Conservation (phyloP, 2,113 vertebrate species). For the Elephantulus edwardii region DNA sequence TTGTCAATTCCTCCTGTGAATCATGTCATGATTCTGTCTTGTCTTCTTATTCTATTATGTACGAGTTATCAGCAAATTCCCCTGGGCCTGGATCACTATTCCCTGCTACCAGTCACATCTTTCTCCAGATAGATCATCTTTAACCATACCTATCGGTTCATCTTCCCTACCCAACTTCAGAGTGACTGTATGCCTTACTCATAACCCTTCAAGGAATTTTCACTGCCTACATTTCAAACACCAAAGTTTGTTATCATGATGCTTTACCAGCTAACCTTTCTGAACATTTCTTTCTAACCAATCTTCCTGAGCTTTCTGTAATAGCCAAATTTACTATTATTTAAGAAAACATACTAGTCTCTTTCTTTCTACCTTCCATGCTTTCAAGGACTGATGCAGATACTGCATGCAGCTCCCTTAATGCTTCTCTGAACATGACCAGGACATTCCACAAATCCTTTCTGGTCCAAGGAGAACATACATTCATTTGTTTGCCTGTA, state of each 20-base stretch:
- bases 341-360: background rate
- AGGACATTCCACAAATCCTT: background rate
- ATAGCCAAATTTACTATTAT: background rate
- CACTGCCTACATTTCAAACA: background rate
- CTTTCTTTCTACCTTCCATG: background rate
- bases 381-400: constrained; percentile 29
- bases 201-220: background rate
- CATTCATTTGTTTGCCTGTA: background rate
- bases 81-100: too few species aligned
- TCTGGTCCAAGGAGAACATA: background rate
- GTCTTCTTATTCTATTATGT: background rate
- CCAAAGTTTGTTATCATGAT: background rate
- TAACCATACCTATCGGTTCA: background rate
- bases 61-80: too few species aligned
- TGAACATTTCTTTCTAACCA: background rate
- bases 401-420: background rate
- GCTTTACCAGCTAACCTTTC: background rate
- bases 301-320: background rate
- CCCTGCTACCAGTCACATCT: background rate
- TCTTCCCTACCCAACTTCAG: background rate
- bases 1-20: background rate
- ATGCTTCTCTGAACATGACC: background rate
- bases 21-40: background rate
- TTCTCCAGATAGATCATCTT: background rate
- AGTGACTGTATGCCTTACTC: background rate